A percentile compares a stretch with the other conserved stretches of the same genome.
Evolutionary conservation across 2,113 vertebrate genomes (phyloP).

Genomic region (Sinocyclocheilus maitianheensis): DNA sequence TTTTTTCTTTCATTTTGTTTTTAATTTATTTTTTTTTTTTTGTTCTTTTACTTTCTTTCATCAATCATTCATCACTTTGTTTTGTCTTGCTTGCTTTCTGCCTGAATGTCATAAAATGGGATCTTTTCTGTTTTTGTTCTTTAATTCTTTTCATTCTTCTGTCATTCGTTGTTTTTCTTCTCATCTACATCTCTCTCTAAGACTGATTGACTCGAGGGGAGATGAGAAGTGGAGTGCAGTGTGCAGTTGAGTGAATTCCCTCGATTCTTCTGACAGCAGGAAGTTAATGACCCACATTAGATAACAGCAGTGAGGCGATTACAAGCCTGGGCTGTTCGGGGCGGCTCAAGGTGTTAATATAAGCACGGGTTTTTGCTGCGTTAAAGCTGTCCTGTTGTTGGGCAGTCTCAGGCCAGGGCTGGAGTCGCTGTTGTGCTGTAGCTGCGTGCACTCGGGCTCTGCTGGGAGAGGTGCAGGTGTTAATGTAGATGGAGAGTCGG

Average conservation of each 20-base stretch:
- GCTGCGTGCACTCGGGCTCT: not conserved
- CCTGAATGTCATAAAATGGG: not conserved
- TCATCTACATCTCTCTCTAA: not conserved
- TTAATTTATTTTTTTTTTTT: not conserved
- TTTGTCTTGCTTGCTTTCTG: not conserved
- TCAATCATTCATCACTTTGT: not conserved
- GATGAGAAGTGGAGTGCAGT: not conserved
- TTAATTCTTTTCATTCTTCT: not conserved
- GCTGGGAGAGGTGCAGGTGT: conserved; percentile 30
- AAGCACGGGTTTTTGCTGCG: not conserved
- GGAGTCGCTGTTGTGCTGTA: not conserved
- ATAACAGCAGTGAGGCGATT: conserved; percentile 23
- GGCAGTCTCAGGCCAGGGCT: not conserved
- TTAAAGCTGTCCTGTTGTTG: conserved; percentile 2
- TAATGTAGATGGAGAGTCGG: conserved; percentile 37
- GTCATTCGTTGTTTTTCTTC: not conserved
- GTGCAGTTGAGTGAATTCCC: conserved; percentile 25
- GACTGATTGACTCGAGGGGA: conserved; percentile 11
- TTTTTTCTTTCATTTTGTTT: no score
- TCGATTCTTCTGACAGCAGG: conserved; percentile 32
- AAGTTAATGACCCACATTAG: conserved; percentile 42
- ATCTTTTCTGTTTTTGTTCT: not conserved
- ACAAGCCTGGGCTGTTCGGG: conserved; percentile 4
- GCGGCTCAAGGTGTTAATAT: conserved; percentile 29
- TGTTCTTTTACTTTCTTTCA: not conserved